Evolutionary conservation across 2,113 vertebrate species (phyloP), one percentile per base, ranked within the genome.

Genomic region (Anolis carolinensis): DNA sequence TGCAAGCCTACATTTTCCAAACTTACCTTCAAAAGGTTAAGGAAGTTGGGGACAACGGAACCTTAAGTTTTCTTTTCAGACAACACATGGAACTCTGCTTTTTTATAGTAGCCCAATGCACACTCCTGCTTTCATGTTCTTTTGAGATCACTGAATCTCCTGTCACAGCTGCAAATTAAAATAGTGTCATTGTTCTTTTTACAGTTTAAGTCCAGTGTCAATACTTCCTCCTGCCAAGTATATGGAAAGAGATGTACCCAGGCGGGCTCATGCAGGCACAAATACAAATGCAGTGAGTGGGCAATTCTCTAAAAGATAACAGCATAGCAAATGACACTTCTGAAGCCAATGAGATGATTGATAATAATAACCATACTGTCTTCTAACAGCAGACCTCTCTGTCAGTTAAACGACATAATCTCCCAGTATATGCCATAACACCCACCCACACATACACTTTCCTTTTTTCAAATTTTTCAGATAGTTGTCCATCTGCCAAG

Each of bases 401-500:
- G 71, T 48, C 20, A 81, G 85, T 90, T 78, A 85, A 83, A 23
- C 1, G 73, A 23, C 11, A 8, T 32, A 72, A 70, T 1, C 14
- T 88, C 67, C 81, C 72, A 83, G 39, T 87, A 20, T 34, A 87
- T 62, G 36, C 27, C 20, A 36, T 79, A 65, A 91, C 65, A 18
- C 73, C n/a, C 81, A 82, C 36, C 23, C 77, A 85, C 5, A 0
- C 52, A 50, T 67, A 86, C 1, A 0, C 7, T n/a, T 85, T 87
- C 59, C 27, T n/a, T 55, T 44, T 68, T 77, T 89, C 62, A 87
- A 90, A 94, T 93, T 89, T 79, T 86, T 27, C 63, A 86, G 74
- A 93, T 87, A 88, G 39, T 87, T 91, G 87, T 90, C 86, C 87
- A 91, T 90, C 89, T 94, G 91, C 80, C 67, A 39, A 78, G 23